These are phyloP conservation scores for Taurulus bubalis DNA, from an alignment of 2,113 vertebrate genomes.

Conservation along the genomic window DNA sequence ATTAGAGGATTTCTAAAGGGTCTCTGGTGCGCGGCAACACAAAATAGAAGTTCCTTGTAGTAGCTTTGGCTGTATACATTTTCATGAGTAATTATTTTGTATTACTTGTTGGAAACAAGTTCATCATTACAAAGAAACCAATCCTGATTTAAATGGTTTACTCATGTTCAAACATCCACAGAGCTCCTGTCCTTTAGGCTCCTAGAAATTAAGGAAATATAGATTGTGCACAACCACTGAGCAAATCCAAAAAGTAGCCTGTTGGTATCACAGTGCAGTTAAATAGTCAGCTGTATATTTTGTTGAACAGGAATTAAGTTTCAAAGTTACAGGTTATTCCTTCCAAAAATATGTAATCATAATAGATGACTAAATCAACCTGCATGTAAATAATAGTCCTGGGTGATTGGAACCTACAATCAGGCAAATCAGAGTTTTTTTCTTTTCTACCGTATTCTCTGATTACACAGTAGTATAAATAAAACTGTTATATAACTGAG, in stretches of 20 bases:
- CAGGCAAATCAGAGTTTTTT: not conserved
- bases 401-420: constrained; percentile 19
- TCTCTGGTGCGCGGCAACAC: not conserved
- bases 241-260: not conserved
- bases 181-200: not conserved
- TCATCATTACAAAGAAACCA: not conserved
- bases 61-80: not conserved
- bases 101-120: not conserved
- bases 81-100: not conserved
- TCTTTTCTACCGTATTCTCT: not conserved
- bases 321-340: not conserved
- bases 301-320: not conserved
- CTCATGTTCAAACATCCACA: not conserved
- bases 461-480: constrained; percentile 11
- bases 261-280: not conserved
- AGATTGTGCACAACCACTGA: not conserved
- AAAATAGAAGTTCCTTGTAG: no score
- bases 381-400: constrained; percentile 10
- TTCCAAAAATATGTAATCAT: not conserved
- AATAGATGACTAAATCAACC: constrained; percentile 1
- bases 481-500: not conserved
- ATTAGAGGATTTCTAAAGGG: not conserved
- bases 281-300: not conserved
- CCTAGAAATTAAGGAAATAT: not conserved
- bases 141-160: not conserved